These are phyloP conservation scores for Eupithecia insigniata DNA, from an alignment of 2,888 invertebrate species.

Conservation along the genomic window DNA sequence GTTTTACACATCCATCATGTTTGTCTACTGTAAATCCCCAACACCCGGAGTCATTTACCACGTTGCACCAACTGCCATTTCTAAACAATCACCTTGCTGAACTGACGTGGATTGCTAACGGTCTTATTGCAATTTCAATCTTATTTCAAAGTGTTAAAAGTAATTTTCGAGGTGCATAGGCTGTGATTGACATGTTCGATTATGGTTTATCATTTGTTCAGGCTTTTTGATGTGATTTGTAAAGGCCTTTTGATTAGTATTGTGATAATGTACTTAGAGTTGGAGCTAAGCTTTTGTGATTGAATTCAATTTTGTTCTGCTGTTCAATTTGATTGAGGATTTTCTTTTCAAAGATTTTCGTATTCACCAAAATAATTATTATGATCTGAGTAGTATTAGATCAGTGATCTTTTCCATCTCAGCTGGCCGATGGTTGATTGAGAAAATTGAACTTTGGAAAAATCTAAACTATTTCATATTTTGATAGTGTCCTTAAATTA, in stretches of 20 bases:
- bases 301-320: conserved; percentile 6
- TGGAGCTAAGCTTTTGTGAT: neutral
- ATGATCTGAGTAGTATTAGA: neutral
- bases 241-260: conserved; percentile 19
- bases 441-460: neutral
- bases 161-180: conserved; percentile 40
- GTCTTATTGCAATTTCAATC: conserved; percentile 34
- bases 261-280: neutral
- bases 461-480: neutral
- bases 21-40: conserved; percentile 50
- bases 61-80: conserved; percentile 62
- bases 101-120: conserved; percentile 63
- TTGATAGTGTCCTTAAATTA: neutral
- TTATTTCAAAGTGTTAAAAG: conserved; percentile 42
- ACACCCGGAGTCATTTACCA: conserved; percentile 47
- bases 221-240: conserved; percentile 25
- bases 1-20: conserved; percentile 22
- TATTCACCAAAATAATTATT: neutral
- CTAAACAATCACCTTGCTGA: conserved; percentile 63
- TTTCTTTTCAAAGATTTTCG: neutral
- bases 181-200: conserved; percentile 51
- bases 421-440: neutral
- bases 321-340: conserved; percentile 14
- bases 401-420: neutral
- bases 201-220: conserved; percentile 32